Percentiles rank a stretch among this genome's conserved stretches.
phyloP scores from a whole-genome alignment of 2,113 vertebrate genomes.

The Centropus bengalensis region DNA sequence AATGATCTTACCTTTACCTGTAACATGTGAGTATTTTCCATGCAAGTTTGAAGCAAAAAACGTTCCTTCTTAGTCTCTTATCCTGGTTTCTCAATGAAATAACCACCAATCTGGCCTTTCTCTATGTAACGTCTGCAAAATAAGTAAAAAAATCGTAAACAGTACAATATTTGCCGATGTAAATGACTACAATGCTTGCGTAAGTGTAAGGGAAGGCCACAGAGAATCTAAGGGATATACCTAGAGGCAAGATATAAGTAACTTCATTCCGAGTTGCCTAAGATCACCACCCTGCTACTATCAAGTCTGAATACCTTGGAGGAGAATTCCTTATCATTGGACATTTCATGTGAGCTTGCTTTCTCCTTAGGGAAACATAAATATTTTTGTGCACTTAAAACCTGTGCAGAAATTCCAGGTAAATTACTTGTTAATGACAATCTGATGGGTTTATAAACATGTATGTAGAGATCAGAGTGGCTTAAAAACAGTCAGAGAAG shows the following conservation, averaged over 20 bases:
- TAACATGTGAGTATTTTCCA: background rate
- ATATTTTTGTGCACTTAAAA: background rate
- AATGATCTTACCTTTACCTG: background rate
- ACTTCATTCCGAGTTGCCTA: background rate
- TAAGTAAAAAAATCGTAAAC: background rate
- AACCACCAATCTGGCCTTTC: background rate
- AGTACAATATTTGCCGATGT: background rate
- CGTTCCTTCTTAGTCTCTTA: background rate
- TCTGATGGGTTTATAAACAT: background rate
- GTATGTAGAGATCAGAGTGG: background rate
- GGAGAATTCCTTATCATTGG: background rate
- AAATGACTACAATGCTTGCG: background rate
- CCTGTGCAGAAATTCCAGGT: background rate
- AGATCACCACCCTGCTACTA: background rate
- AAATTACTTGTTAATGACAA: background rate
- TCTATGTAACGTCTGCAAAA: background rate
- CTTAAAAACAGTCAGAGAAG: background rate
- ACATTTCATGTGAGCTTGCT: background rate
- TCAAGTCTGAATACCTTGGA: background rate
- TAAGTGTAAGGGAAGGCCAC: background rate
- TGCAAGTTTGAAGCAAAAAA: background rate
- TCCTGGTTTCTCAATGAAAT: background rate
- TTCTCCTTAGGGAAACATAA: background rate
- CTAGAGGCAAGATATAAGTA: background rate
- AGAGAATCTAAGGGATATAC: background rate